These are phyloP conservation scores for Coccyzus lansbergi DNA, from an alignment of 2,797 vertebrate genomes.

Conservation along the genomic window DNA sequence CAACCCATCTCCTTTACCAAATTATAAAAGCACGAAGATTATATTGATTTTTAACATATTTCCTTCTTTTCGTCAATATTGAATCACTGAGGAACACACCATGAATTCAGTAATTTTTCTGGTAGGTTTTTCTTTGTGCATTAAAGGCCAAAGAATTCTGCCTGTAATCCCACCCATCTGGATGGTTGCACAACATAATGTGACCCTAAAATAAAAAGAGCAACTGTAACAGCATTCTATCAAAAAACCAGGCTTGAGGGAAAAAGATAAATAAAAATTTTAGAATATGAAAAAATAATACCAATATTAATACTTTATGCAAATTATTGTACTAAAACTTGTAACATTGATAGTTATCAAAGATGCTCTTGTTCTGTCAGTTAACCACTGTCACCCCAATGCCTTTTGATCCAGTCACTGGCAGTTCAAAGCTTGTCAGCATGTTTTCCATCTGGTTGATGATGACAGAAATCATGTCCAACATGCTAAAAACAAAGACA, in stretches of 20 bases:
- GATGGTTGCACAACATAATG: background rate
- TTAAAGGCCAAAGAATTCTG: conserved; percentile 32
- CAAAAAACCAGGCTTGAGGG: background rate
- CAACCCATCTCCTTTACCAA: background rate
- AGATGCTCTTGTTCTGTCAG: conserved; percentile 63
- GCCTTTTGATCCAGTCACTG: conserved; percentile 74
- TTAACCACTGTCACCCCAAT: conserved; percentile 74
- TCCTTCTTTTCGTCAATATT: background rate
- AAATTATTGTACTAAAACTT: background rate
- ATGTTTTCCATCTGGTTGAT: conserved; percentile 82
- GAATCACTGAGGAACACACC: background rate
- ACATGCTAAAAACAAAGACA: conserved; percentile 55
- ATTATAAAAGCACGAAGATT: background rate
- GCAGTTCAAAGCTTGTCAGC: conserved; percentile 73
- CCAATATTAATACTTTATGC: background rate
- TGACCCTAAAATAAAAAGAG: conserved; percentile 43
- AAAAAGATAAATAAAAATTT: background rate
- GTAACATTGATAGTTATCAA: background rate
- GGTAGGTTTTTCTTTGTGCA: background rate
- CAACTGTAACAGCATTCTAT: background rate
- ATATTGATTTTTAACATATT: background rate
- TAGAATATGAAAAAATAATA: background rate
- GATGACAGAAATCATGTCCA: conserved; percentile 72
- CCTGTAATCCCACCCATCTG: conserved; percentile 2
- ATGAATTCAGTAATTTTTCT: background rate